Evolutionary conservation across 2,797 vertebrate species (phyloP).

Genomic region (Thunnus albacares): DNA sequence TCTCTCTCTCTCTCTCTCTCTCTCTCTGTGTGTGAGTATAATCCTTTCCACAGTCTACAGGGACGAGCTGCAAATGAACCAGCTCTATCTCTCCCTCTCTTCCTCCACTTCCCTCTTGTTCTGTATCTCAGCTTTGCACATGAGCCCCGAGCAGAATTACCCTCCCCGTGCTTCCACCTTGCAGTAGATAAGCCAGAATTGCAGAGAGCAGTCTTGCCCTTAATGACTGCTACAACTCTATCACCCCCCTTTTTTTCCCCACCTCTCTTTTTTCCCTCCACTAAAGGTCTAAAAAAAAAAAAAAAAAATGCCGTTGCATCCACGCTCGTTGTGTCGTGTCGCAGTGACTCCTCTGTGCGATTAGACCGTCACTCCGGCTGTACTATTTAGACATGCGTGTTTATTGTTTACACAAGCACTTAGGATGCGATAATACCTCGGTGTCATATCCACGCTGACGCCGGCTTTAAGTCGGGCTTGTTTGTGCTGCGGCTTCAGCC

Average conservation of each 20-base stretch:
- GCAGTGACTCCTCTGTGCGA: slow-evolving; percentile 56
- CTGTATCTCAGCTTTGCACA: slow-evolving; percentile 78
- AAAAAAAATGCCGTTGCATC: background rate
- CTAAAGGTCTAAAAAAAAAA: slow-evolving; percentile 7
- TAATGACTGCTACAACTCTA: slow-evolving; percentile 69
- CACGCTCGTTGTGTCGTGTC: slow-evolving; percentile 25
- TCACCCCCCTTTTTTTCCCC: slow-evolving; percentile 5
- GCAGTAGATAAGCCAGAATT: slow-evolving; percentile 71
- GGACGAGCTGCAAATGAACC: slow-evolving; percentile 81
- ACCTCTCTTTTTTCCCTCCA: background rate
- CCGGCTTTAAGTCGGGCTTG: slow-evolving; percentile 12
- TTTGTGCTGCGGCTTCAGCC: slow-evolving; percentile 39
- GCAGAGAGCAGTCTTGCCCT: slow-evolving; percentile 64
- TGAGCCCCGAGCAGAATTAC: slow-evolving; percentile 74
- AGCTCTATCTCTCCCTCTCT: slow-evolving; percentile 72
- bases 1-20: slow-evolving; percentile 41
- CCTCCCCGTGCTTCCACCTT: slow-evolving; percentile 70
- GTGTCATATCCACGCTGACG: slow-evolving; percentile 23
- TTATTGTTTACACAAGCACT: slow-evolving; percentile 41
- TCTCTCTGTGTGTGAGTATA: slow-evolving; percentile 64
- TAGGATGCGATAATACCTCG: slow-evolving; percentile 18
- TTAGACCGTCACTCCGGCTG: slow-evolving; percentile 42
- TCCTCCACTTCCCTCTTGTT: slow-evolving; percentile 64
- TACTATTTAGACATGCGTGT: slow-evolving; percentile 35
- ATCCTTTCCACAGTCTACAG: slow-evolving; percentile 80